phyloP scores from a whole-genome alignment of 2,888 invertebrate genomes.

The Tanytarsus gracilentus region DNA sequence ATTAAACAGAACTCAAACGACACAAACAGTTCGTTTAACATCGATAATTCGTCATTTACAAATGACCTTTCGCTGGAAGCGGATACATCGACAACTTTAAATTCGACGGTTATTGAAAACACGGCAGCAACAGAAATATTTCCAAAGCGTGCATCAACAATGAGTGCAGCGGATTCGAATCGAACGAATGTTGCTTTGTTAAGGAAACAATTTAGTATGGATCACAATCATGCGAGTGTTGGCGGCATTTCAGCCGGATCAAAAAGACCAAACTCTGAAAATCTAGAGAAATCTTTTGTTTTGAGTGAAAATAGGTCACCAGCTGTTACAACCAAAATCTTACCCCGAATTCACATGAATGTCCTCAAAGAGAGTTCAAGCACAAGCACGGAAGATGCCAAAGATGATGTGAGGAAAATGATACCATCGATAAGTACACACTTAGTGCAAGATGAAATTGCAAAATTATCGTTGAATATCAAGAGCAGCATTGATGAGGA shows the following conservation, averaged over 20 bases:
- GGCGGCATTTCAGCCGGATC: conserved; percentile 27
- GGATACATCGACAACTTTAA: conserved; percentile 35
- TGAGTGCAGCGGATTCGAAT: conserved; percentile 36
- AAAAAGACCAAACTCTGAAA: conserved; percentile 3
- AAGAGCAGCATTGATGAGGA: conserved; percentile 44
- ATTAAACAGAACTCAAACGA: conserved; percentile 45
- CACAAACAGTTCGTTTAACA: conserved; percentile 43
- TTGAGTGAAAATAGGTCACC: background rate
- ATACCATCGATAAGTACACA: conserved; percentile 43
- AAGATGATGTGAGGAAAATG: conserved; percentile 34
- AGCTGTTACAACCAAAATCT: background rate
- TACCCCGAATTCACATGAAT: conserved; percentile 30
- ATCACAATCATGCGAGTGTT: conserved; percentile 40
- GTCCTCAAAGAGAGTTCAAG: conserved; percentile 42
- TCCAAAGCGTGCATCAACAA: conserved; percentile 39
- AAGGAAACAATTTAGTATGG: conserved; percentile 44
- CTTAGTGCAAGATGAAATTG: conserved; percentile 43
- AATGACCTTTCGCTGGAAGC: conserved; percentile 42
- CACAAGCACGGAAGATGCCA: conserved; percentile 43
- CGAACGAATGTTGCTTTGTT: conserved; percentile 39
- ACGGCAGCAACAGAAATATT: conserved; percentile 29
- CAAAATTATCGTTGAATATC: conserved; percentile 43
- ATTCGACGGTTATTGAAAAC: conserved; percentile 33
- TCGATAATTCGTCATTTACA: conserved; percentile 42
- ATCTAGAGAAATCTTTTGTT: no score